Percentiles rank a stretch among this genome's conserved stretches.
Evolutionary conservation across 1,140 invertebrate genomes (phyloP).

Genomic region (Pseudoatta argentina): DNA sequence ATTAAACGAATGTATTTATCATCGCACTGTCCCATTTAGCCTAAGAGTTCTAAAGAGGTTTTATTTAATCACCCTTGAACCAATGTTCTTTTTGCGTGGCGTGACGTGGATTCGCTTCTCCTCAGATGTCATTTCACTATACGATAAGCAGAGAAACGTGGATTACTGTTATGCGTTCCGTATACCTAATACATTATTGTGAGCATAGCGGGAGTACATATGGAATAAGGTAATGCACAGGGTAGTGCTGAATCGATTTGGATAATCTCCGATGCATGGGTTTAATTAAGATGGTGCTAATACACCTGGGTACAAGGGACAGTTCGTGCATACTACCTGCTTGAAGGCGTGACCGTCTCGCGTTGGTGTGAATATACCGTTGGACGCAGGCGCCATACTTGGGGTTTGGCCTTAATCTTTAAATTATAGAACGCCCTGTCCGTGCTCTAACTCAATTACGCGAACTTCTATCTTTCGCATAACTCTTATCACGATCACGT

Average conservation of each 20-base stretch:
- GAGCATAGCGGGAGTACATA: conserved; percentile 15
- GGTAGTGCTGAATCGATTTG: conserved; percentile 23
- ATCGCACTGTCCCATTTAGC: neutral
- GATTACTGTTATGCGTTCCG: neutral
- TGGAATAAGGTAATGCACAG: conserved; percentile 18
- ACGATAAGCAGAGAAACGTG: neutral
- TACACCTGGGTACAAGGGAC: conserved; percentile 55
- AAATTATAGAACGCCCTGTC: conserved; percentile 44
- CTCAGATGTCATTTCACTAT: neutral
- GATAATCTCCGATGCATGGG: conserved; percentile 37
- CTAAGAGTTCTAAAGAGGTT: neutral
- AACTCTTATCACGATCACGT: neutral
- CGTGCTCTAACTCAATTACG: conserved; percentile 44
- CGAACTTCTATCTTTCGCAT: neutral
- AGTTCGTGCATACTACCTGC: neutral
- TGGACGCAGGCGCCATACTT: neutral
- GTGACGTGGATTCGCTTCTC: neutral
- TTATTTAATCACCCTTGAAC: conserved; percentile 12
- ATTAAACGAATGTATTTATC: conserved; percentile 4
- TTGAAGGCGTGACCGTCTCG: conserved; percentile 3
- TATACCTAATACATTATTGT: conserved; percentile 38
- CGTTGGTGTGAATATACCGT: conserved; percentile 22
- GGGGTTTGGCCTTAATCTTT: conserved; percentile 43
- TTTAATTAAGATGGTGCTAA: conserved; percentile 69
- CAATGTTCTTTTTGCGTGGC: neutral